Evolutionary conservation across 1,140 invertebrate species (phyloP).

Genomic region (Phymorhynchus buccinoides): DNA sequence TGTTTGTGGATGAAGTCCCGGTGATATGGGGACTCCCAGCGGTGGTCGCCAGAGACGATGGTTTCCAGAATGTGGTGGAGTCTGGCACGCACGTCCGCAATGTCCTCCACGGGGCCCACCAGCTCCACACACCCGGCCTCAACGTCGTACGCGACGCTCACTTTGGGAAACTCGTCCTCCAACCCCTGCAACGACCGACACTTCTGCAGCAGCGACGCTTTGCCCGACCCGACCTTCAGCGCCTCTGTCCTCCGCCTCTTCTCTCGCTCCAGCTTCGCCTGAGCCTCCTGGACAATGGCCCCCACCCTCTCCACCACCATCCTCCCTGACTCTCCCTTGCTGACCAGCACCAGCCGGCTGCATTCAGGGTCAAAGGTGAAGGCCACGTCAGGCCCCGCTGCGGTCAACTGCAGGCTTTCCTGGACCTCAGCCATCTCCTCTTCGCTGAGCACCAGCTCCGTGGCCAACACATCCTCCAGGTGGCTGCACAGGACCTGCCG

Average conservation of each 20-base stretch:
- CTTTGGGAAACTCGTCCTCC: background rate
- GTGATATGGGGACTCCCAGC: background rate
- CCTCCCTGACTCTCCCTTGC: background rate
- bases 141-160: background rate
- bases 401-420: background rate
- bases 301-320: background rate
- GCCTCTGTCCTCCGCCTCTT: background rate
- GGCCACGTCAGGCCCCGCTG: background rate
- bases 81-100: background rate
- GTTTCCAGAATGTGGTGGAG: background rate
- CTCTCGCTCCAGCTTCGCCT: background rate
- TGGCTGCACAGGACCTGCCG: background rate
- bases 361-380: background rate
- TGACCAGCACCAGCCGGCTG: background rate
- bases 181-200: background rate
- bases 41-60: background rate
- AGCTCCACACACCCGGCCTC: background rate
- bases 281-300: background rate
- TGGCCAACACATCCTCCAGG: background rate
- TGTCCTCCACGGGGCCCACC: background rate
- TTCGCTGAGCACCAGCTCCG: background rate
- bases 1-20: background rate
- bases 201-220: slow-evolving; percentile 21
- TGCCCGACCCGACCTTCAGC: background rate
- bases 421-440: slow-evolving; percentile 18